Evolutionary conservation across 1,140 invertebrate genomes (phyloP).

Genomic region (Carposina sasakii): DNA sequence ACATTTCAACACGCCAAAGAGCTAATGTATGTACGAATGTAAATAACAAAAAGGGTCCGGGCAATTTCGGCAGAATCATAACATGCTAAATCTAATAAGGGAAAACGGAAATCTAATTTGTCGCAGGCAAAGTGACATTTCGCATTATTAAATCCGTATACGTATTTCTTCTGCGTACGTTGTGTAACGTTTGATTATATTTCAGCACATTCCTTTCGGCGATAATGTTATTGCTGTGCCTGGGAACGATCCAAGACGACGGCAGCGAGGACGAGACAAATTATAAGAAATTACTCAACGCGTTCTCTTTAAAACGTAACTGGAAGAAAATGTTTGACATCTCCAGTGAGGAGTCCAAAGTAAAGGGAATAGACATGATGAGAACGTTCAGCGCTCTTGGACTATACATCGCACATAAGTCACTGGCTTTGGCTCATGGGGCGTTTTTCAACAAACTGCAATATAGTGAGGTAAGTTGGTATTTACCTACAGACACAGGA

Average conservation of each 20-base stretch:
- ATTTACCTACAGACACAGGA: no score
- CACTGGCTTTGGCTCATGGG: slow-evolving; percentile 81
- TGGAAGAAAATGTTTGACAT: slow-evolving; percentile 73
- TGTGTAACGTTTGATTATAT: no score
- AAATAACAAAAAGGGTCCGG: no score
- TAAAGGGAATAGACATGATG: slow-evolving; percentile 79
- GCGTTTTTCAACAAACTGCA: slow-evolving; percentile 80
- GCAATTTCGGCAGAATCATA: no score
- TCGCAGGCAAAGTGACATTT: no score
- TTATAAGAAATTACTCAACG: slow-evolving; percentile 70
- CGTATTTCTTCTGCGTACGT: no score
- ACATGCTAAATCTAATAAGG: no score
- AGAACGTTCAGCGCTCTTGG: slow-evolving; percentile 79
- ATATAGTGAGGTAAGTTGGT: slow-evolving; percentile 76
- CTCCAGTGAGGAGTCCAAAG: slow-evolving; percentile 69
- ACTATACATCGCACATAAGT: slow-evolving; percentile 80
- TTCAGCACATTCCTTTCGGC: slow-evolving; percentile 63
- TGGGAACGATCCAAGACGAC: slow-evolving; percentile 60
- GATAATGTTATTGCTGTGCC: slow-evolving; percentile 43
- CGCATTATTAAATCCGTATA: no score
- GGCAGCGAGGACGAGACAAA: slow-evolving; percentile 52
- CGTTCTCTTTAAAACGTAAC: slow-evolving; percentile 81
- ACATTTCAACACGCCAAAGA: no score
- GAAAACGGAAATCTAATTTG: no score
- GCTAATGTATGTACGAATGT: no score